Evolutionary conservation across 2,113 vertebrate species (phyloP).

Genomic region (Dunckerocampus dactyliophorus): DNA sequence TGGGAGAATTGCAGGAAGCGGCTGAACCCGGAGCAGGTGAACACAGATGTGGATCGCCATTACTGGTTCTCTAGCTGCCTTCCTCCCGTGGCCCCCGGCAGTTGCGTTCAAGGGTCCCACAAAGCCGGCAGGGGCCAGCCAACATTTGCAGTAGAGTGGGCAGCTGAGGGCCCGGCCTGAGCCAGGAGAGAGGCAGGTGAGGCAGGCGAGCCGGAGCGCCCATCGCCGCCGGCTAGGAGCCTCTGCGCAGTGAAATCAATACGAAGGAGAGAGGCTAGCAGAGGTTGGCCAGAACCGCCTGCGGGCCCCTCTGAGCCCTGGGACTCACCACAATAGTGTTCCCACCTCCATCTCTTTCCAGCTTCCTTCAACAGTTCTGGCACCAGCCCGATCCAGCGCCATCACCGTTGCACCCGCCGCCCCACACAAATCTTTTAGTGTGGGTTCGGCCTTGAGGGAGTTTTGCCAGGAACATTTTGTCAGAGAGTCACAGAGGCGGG

Average conservation of each 20-base stretch:
- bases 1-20: slow-evolving; percentile 59
- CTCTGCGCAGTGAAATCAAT: slow-evolving; percentile 75
- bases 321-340: slow-evolving; percentile 64
- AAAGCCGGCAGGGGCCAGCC: slow-evolving; percentile 67
- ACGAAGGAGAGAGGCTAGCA: slow-evolving; percentile 75
- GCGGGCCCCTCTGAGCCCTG: slow-evolving; percentile 65
- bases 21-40: slow-evolving; percentile 74
- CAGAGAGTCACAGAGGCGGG: slow-evolving; percentile 58
- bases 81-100: slow-evolving; percentile 58
- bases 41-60: slow-evolving; percentile 76
- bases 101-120: slow-evolving; percentile 57
- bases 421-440: slow-evolving; percentile 64
- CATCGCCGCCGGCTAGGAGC: slow-evolving; percentile 72
- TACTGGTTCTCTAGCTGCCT: slow-evolving; percentile 67
- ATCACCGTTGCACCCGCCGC: slow-evolving; percentile 54
- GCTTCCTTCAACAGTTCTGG: slow-evolving; percentile 60
- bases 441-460: slow-evolving; percentile 67
- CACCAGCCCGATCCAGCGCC: slow-evolving; percentile 64
- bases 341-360: slow-evolving; percentile 56
- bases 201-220: slow-evolving; percentile 64
- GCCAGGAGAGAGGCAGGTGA: slow-evolving; percentile 73
- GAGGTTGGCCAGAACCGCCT: slow-evolving; percentile 75
- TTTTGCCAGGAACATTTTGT: slow-evolving; percentile 70
- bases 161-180: slow-evolving; percentile 61
- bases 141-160: slow-evolving; percentile 61